Base-by-base conservation (phyloP, 2,888 invertebrate species). In the Tipula vernalis region DNA sequence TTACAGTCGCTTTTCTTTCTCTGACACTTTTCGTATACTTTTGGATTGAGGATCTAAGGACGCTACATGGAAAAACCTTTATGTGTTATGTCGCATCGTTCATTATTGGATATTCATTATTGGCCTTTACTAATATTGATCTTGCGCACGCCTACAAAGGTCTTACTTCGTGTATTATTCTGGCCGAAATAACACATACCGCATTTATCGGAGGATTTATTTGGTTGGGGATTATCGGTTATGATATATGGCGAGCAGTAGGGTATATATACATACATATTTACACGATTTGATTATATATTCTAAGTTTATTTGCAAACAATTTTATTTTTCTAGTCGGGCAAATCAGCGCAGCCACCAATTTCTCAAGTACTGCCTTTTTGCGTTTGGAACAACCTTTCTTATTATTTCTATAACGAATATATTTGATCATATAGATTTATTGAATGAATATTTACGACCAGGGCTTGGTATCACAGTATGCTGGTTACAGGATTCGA, bases 221-320 rank as follows among this genome's bases (percentile, higher is more conserved):
- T 90, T 97, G 97, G 97, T 93, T 97, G 89, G 96, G 96, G 90
- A 95, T 96, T 36, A 97, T 97, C 93, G 96, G 96, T 90, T 95
- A 96, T 90, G 97, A 97, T 90, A 95, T 97, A 89, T 97, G 96
- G 95, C 95, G 96, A 92, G 39, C 86, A n/a, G 15, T 86, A 36
- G 51, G 51, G 86, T 86, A 57, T 8, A 18, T 39, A 6, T 5
- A 6, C 15, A 10, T 28, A 28, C 28, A 6, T 5, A 6, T 42
- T 18, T 28, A 28, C 28, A 6, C 6, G 5, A 39, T 39, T 39
- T 39, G 6, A 39, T 39, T 39, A 6, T 5, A 1, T 39, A 39
- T 39, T 39, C 39, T 39, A 28, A 28, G 28, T 28, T 0, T 6
- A 39, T 39, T n/a, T 85, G 39, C 39, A 42, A 71, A 28, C 10